Conservation (phyloP, 1,140 invertebrate species). For the Polypedilum vanderplanki region DNA sequence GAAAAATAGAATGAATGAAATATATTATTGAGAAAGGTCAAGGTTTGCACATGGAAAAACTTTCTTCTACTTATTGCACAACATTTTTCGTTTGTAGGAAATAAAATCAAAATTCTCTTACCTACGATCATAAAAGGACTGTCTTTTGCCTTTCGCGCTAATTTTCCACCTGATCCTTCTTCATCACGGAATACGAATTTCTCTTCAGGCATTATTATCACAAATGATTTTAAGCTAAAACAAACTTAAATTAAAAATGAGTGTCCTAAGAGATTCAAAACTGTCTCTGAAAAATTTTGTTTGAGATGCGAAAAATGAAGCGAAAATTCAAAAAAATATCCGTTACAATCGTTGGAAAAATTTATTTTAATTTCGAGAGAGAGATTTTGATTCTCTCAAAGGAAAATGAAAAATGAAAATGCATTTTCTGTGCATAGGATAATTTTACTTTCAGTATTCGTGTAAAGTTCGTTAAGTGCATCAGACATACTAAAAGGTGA, state of each 20-base stretch:
- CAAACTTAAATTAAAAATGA: neutral
- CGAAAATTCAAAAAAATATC: no score
- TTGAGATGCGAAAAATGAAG: no score
- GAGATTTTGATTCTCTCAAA: no score
- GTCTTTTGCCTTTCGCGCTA: constrained; percentile 57
- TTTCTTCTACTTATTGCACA: neutral
- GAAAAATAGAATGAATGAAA: neutral
- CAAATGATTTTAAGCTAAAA: neutral
- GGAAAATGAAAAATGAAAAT: neutral
- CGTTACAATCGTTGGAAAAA: no score
- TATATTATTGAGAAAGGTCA: neutral
- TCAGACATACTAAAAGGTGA: constrained; percentile 22
- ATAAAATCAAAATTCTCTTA: constrained; percentile 38
- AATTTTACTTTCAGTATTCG: constrained; percentile 16
- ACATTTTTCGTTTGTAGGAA: neutral
- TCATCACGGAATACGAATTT: neutral
- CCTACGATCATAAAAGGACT: constrained; percentile 59
- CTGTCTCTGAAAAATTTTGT: neutral
- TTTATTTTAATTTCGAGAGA: no score
- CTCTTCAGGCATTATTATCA: neutral
- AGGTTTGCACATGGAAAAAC: neutral
- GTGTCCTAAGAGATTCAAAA: neutral
- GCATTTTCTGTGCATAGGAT: neutral
- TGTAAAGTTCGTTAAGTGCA: neutral
- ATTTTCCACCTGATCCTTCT: constrained; percentile 48